phyloP scores from a whole-genome alignment of 2,888 invertebrate genomes.

The Calameuta filiformis region DNA sequence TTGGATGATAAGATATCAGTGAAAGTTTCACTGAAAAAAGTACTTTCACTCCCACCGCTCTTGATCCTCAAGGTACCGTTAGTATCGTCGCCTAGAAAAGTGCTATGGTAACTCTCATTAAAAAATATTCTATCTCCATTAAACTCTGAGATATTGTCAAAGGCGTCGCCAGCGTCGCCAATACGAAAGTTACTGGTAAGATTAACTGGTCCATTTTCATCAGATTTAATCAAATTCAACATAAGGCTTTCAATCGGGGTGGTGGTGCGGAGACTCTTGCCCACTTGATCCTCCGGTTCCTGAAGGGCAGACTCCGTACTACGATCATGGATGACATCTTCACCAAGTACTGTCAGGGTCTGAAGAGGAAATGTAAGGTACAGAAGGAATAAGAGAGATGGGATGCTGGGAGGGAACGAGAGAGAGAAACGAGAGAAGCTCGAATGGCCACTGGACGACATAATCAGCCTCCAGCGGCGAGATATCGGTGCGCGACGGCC shows the following conservation, averaged over 20 bases:
- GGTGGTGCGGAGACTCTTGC: too few species aligned
- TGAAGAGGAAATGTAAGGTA: constrained; percentile 9
- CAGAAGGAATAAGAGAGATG: constrained; percentile 27
- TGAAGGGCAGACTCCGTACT: too few species aligned
- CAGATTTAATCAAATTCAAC: neutral
- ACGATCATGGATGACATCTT: too few species aligned
- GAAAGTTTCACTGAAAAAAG: neutral
- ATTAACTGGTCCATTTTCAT: constrained; percentile 15
- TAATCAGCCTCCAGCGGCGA: constrained; percentile 56
- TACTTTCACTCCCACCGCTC: neutral
- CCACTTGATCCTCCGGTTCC: too few species aligned
- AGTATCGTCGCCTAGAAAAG: neutral
- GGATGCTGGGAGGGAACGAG: constrained; percentile 54
- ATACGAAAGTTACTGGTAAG: neutral
- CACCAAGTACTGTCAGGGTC: too few species aligned
- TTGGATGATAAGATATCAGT: too few species aligned
- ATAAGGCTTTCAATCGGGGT: too few species aligned
- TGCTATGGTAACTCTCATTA: constrained; percentile 2
- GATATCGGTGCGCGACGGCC: constrained; percentile 44
- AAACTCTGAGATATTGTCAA: neutral
- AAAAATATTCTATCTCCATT: constrained; percentile 6
- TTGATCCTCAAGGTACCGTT: neutral
- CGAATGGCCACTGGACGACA: constrained; percentile 55
- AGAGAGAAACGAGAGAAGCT: constrained; percentile 35
- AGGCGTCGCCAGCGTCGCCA: neutral